Conservation (phyloP, 2,888 invertebrate genomes). For the Diplazon laetatorius region DNA sequence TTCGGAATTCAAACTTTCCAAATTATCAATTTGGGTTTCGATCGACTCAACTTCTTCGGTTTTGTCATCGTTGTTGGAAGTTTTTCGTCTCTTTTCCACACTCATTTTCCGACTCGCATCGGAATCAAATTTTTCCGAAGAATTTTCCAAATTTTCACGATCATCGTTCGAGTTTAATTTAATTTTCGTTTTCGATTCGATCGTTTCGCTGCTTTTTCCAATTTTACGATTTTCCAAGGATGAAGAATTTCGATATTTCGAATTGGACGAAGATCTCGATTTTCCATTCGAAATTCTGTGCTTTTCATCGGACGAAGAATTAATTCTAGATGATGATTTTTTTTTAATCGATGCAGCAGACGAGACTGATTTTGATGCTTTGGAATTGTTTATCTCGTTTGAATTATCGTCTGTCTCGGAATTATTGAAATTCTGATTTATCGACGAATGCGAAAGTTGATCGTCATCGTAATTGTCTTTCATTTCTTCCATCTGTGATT, state of each 20-base stretch:
- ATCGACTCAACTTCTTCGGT: neutral
- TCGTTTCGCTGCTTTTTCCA: neutral
- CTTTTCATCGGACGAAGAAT: neutral
- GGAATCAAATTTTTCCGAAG: neutral
- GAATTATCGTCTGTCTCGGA: conserved; percentile 9
- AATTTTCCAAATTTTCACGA: neutral
- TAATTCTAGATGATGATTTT: neutral
- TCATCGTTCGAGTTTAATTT: neutral
- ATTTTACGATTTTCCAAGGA: neutral
- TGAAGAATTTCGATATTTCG: neutral
- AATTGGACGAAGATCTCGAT: neutral
- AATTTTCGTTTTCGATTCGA: too few species aligned
- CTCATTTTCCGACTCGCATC: neutral
- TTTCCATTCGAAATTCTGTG: neutral
- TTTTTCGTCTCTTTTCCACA: neutral
- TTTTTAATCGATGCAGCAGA: neutral
- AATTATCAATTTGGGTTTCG: neutral
- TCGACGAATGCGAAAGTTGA: conserved; percentile 3
- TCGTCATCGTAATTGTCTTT: neutral
- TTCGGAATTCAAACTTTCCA: neutral
- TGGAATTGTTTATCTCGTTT: conserved; percentile 5
- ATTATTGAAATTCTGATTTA: neutral
- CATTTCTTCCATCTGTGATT: too few species aligned
- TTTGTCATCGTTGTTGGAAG: neutral
- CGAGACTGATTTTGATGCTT: neutral